These are phyloP conservation scores for Cottus gobio DNA, from an alignment of 2,113 vertebrate genomes.

Conservation along the genomic window DNA sequence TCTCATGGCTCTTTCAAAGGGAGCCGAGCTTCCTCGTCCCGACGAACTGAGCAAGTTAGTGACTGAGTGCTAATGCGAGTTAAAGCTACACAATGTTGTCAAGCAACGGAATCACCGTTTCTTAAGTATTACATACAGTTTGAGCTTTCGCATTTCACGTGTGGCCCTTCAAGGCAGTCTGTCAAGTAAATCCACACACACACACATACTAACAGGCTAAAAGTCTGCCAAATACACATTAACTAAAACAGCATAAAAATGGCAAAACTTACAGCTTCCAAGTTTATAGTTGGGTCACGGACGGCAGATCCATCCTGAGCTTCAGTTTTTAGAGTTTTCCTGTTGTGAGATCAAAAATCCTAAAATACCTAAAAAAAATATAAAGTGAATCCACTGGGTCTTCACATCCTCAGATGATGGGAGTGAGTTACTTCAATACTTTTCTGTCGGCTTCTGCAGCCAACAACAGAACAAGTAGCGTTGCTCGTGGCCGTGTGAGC, in stretches of 20 bases:
- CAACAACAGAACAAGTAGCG: neutral
- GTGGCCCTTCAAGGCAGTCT: neutral
- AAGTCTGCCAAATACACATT: no score
- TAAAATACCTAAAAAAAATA: no score
- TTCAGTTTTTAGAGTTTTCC: neutral
- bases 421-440: neutral
- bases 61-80: neutral
- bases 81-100: neutral
- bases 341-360: neutral
- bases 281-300: neutral
- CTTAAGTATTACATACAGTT: neutral
- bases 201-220: no score
- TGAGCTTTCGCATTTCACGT: neutral
- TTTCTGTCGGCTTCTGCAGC: neutral
- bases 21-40: neutral
- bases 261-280: neutral
- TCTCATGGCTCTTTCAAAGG: neutral
- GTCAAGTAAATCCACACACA: neutral
- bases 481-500: neutral
- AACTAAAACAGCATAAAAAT: neutral
- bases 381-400: no score
- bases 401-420: neutral
- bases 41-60: neutral
- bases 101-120: neutral
- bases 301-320: neutral